Evolutionary conservation across 2,113 vertebrate genomes (phyloP), one percentile per base, ranked within the genome.

Genomic region (Percina caprodes): DNA sequence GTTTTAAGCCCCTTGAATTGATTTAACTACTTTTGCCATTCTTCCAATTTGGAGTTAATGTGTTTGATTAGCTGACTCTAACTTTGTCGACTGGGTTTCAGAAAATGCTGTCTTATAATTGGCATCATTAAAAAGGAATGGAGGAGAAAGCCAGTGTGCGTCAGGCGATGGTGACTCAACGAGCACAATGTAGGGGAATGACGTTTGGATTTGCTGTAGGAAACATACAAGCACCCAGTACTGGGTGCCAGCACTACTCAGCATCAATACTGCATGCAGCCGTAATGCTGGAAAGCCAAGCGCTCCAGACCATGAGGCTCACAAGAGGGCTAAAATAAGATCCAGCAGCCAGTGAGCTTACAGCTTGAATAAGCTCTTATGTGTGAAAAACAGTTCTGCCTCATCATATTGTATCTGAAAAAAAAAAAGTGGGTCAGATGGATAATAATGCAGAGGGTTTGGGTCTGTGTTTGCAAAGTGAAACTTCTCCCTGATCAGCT

Each of bases 281-380:
- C 39, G 10, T 73, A 74, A 89, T 73, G 84, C 80, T 86, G 81
- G 70, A 87, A 90, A 92, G 90, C 78, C 77, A 72, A 89, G 69
- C 55, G 77, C 83, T 85, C 70, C 83, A 80, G 87, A 89, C 86
- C 85, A 89, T 45, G 80, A 88, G 87, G 84, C 67, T 80, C 81
- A 92, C 81, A 80, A 82, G 85, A 82, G 88, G 88, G 80, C 90
- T 91, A 88, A 93, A 92, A 92, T 93, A 92, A 92, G 90, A 90
- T 56, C 82, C 58, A 80, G 71, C 71, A 82, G 77, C 76, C 85
- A 71, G 74, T 80, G 80, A 91, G 86, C 83, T 86, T 82, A 78
- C 72, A 72, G 85, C 77, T 74, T 60, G 33, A 87, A 91, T 88
- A 91, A 90, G 79, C 88, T 89, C 79, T 85, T 79, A 85, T 83